Conservation (phyloP, 2,113 vertebrate genomes). For the Burhinus oedicnemus region DNA sequence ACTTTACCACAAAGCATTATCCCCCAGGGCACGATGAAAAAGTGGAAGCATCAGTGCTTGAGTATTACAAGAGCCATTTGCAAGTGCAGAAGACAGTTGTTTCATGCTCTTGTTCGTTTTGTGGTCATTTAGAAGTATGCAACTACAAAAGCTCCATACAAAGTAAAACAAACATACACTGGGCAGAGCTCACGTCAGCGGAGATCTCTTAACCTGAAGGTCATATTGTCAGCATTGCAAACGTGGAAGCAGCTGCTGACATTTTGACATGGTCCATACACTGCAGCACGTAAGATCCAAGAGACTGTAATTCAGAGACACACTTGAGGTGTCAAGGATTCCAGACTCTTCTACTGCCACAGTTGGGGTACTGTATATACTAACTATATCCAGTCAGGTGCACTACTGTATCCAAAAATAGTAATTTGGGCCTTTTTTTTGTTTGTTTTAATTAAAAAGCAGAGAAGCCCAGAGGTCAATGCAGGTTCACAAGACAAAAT, state of each 20-base stretch:
- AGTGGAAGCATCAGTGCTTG: not conserved
- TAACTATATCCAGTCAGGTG: not conserved
- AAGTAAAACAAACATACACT: not conserved
- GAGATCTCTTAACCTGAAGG: conserved; percentile 19
- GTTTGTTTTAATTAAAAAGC: not conserved
- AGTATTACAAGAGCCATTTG: not conserved
- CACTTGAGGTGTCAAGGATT: not conserved
- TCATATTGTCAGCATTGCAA: not conserved
- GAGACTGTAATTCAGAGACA: not conserved
- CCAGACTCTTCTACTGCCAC: not conserved
- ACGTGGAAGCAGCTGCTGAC: not conserved
- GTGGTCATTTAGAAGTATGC: not conserved
- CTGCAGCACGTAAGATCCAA: not conserved
- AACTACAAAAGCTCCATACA: not conserved
- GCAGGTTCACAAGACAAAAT: not conserved
- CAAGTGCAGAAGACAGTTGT: not conserved
- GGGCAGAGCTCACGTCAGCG: not conserved
- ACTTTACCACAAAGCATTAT: not conserved
- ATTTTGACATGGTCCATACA: not conserved
- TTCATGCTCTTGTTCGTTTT: not conserved
- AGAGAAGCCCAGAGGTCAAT: not conserved
- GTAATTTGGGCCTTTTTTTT: not conserved
- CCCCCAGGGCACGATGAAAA: not conserved
- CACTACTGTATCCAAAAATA: not conserved
- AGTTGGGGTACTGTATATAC: not conserved